phyloP scores from a whole-genome alignment of 1,140 invertebrate species.

The Euura lappo region DNA sequence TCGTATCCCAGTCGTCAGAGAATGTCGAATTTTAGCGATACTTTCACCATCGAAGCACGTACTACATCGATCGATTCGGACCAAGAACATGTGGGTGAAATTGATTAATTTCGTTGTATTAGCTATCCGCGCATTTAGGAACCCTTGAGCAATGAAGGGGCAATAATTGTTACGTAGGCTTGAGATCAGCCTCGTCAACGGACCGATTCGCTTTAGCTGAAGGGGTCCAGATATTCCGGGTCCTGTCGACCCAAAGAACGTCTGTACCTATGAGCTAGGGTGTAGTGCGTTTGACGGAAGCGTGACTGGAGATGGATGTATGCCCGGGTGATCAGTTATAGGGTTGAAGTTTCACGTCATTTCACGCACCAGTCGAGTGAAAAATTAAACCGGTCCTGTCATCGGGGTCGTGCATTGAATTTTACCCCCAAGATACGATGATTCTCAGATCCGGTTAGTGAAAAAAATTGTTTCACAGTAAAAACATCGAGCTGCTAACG shows the following conservation, averaged over 20 bases:
- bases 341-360: slow-evolving; percentile 35
- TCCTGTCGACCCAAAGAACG: too few species aligned
- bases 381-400: slow-evolving; percentile 27
- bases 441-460: too few species aligned
- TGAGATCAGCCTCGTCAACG: too few species aligned
- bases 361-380: slow-evolving; percentile 27
- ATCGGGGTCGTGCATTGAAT: background rate
- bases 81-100: background rate
- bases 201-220: background rate
- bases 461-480: too few species aligned
- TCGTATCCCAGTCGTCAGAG: too few species aligned
- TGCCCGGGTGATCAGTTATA: slow-evolving; percentile 14
- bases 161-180: background rate
- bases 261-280: background rate
- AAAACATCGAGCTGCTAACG: too few species aligned
- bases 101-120: background rate
- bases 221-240: slow-evolving; percentile 6
- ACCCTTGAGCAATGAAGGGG: background rate
- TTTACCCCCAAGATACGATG: too few species aligned
- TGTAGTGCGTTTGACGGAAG: background rate
- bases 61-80: background rate
- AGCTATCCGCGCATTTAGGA: background rate
- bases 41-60: too few species aligned
- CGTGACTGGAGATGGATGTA: background rate
- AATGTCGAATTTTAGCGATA: too few species aligned